Conservation (phyloP, 2,797 vertebrate species). For the Nannoperca australis region DNA sequence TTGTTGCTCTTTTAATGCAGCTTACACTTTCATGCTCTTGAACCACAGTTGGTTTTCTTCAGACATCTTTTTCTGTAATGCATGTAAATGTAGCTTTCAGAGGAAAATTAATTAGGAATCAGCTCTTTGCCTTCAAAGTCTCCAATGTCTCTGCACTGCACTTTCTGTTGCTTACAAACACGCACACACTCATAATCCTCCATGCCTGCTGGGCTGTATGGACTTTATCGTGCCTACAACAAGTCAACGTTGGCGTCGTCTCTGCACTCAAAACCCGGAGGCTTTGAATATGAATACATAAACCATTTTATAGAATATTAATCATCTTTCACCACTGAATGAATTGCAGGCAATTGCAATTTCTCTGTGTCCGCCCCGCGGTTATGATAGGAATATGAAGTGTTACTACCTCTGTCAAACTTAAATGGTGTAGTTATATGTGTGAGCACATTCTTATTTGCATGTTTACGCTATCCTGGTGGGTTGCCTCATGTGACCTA, state of each 20-base stretch:
- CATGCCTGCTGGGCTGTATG: slow-evolving; percentile 63
- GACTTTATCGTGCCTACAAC: slow-evolving; percentile 65
- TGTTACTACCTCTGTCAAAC: slow-evolving; percentile 54
- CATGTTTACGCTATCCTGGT: slow-evolving; percentile 51
- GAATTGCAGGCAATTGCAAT: slow-evolving; percentile 63
- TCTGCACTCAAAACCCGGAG: slow-evolving; percentile 52
- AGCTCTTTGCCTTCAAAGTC: slow-evolving; percentile 77
- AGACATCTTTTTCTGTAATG: slow-evolving; percentile 47
- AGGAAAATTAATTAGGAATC: slow-evolving; percentile 79
- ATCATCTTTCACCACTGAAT: slow-evolving; percentile 64
- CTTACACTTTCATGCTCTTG: slow-evolving; percentile 39
- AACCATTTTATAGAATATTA: slow-evolving; percentile 79
- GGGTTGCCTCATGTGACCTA: slow-evolving; percentile 49
- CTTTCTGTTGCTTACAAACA: slow-evolving; percentile 61
- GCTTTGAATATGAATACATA: slow-evolving; percentile 69
- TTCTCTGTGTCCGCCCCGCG: slow-evolving; percentile 52
- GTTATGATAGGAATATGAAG: slow-evolving; percentile 55
- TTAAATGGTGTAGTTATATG: slow-evolving; percentile 49
- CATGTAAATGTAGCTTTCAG: slow-evolving; percentile 70
- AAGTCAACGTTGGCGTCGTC: slow-evolving; percentile 59
- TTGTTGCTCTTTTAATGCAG: slow-evolving; percentile 32
- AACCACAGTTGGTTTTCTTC: slow-evolving; percentile 49
- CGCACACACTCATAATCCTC: slow-evolving; percentile 33
- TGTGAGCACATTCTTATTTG: slow-evolving; percentile 56
- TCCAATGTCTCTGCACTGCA: slow-evolving; percentile 42